Evolutionary conservation across 2,113 vertebrate genomes (phyloP), one percentile per base, ranked within the genome.

Genomic region (Eulemur rufifrons): DNA sequence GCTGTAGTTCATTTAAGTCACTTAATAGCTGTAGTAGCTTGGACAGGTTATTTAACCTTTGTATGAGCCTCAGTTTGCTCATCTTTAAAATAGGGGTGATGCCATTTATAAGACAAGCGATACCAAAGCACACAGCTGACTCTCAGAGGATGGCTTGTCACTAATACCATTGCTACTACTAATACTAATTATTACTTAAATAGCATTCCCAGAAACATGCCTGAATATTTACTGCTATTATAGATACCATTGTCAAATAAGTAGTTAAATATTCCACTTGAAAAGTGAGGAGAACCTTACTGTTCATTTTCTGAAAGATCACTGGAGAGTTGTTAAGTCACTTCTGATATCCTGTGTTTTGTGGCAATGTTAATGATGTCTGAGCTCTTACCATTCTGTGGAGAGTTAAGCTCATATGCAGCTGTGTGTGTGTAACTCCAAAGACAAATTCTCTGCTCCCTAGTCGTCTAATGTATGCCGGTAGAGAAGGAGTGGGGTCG

Each of bases 381-480:
- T 64, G 63, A 88, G 73, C 0, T 7, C 25, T 50, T 37, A 11
- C 32, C 14, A 8, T 20, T 2, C 18, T 14, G 10, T 78, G 14
- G n/a, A 73, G 77, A 20, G 20, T 21, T 8, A 12, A 61, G 15
- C 6, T 69, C 34, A 20, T 29, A 4, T 25, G 29, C 18, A 64
- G 32, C 23, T 8, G 12, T 45, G 29, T 34, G 18, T 21, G 15
- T 27, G 25, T 29, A 25, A 50, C 69, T 17, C 12, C 73, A 25
- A 7, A 74, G 8, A 11, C 11, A 3, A 50, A 0, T 63, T 2
- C 15, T 32, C 11, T 73, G n/a, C 34, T 15, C 37, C 76, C 21
- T 0, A 0, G 11, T 18, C 32, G 8, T 12, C n/a, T 23, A 37
- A 3, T 4, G 32, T 1, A 45, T 29, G 18, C 4, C 5, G 6